These are phyloP conservation scores for Sarcophaga variegata DNA, from an alignment of 2,888 invertebrate species.

Conservation along the genomic window DNA sequence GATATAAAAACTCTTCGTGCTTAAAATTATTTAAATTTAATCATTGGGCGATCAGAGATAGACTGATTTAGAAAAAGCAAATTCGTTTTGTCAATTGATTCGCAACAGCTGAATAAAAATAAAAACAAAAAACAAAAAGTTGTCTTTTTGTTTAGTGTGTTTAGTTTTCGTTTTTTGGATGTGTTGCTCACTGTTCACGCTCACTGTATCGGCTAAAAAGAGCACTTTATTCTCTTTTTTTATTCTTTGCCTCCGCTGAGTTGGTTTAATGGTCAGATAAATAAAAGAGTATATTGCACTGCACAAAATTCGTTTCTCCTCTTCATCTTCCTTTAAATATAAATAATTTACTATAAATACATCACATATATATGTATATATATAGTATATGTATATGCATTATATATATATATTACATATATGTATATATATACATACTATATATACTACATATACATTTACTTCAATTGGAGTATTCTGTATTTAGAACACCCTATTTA, in stretches of 20 bases:
- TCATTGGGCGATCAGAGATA: conserved; percentile 82
- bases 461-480: too few species aligned
- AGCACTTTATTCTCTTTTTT: conserved; percentile 30
- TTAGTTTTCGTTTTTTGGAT: conserved; percentile 47
- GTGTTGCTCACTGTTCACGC: conserved; percentile 1
- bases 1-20: conserved; percentile 57
- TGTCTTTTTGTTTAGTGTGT: conserved; percentile 40
- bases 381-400: too few species aligned
- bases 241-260: conserved; percentile 2
- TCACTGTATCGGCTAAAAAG: conserved; percentile 16
- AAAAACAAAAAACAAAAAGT: conserved; percentile 28
- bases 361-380: too few species aligned
- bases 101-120: conserved; percentile 55
- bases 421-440: too few species aligned
- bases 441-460: too few species aligned
- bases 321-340: too few species aligned
- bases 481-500: too few species aligned
- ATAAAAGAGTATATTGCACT: conserved; percentile 10
- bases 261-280: conserved; percentile 17
- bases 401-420: too few species aligned
- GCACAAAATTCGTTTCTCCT: not conserved
- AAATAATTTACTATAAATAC: too few species aligned
- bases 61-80: conserved; percentile 75
- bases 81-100: conserved; percentile 68
- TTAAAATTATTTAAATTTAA: conserved; percentile 77